Evolutionary conservation across 2,888 invertebrate genomes (phyloP), one percentile per base, ranked within the genome.

Genomic region (Drosophila emarginata): DNA sequence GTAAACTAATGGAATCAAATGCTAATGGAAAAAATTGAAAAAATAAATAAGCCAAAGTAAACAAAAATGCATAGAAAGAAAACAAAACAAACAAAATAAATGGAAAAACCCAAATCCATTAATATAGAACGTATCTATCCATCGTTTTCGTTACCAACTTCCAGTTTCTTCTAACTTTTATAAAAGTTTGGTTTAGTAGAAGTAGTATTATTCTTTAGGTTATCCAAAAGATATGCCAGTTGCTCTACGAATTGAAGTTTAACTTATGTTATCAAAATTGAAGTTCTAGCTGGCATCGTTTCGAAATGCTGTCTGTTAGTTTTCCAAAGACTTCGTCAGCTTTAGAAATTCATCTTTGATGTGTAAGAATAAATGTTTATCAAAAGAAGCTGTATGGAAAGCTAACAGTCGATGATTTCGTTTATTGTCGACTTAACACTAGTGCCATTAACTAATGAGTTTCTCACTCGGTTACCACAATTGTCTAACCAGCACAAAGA

Each of bases 1-100:
- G 56, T 40, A 57, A 60, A 32, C 56, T 21, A 39, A 57, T 66
- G 21, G 50, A 72, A 67, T 63, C 45, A 57, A 60, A 40, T 7
- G 37, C 15, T 66, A 72, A 72, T 63, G 73, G 58, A 23, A 72
- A 66, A 72, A 72, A 57, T 14, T 39, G 5, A 15, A 23, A 26
- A 64, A 62, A 59, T 26, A 59, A 39, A 54, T 40, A 71, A 59
- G 37, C 37, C 6, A 63, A 6, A 50, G 57, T 9, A 36, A 61
- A 54, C 12, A 28, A 39, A 26, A 14, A 15, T 7, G 7, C 7
- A 54, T 21, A 18, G 32, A 28, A 58, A 51, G 15, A 58, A 23
- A 39, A 28, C 26, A 53, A 12, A 53, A 32, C 1, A 53, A 32
- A 53, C 2, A 32, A 32, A 15, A 53, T 15, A 18, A 12, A 32